Base-by-base conservation (phyloP, 2,888 invertebrate species). In the Oligia fasciuncula region DNA sequence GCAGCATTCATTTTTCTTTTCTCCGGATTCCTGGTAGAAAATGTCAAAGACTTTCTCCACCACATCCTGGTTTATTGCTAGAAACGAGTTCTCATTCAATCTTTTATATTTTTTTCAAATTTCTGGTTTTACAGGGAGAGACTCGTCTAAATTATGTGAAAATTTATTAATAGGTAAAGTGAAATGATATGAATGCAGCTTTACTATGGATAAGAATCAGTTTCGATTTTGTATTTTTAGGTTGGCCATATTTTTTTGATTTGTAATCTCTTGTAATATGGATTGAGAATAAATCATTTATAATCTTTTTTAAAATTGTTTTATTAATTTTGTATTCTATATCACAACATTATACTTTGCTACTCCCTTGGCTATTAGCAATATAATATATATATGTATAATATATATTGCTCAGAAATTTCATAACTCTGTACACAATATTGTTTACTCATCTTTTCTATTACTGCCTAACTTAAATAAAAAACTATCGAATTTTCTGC, bases 201-300 rank as follows among this genome's bases (percentile, higher is more conserved):
- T 40, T 86, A 69, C 66, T 77, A 40, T 65, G 75, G 60, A 76
- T 80, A 79, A 40, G 79, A 85, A 83, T 72, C 74, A 76, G 71
- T 85, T 85, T 83, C 13, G 76, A 85, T 83, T 84, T 84, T 84
- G 80, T 87, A 77, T 77, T 69, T 86, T 77, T 85, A 86, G 84
- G 87, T 89, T 90, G 90, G 94, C 93, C 94, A 94, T 94, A 94
- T 92, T 91, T 92, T 93, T 93, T 91, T 87, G n/a, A 91, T 90
- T 91, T 89, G 85, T 92, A 92, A 90, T 91, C 90, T 90, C 84
- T 88, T 91, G 80, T 91, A 90, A 81, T 90, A 88, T 88, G 85
- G 87, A 88, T 85, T 88, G 86, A 85, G 81, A 93, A 92, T 93
- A 93, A 94, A 93, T 86, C 90, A 88, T 93, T 35, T 35, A 85